phyloP scores from a whole-genome alignment of 2,888 invertebrate genomes.

The Polydrusus tereticollis region DNA sequence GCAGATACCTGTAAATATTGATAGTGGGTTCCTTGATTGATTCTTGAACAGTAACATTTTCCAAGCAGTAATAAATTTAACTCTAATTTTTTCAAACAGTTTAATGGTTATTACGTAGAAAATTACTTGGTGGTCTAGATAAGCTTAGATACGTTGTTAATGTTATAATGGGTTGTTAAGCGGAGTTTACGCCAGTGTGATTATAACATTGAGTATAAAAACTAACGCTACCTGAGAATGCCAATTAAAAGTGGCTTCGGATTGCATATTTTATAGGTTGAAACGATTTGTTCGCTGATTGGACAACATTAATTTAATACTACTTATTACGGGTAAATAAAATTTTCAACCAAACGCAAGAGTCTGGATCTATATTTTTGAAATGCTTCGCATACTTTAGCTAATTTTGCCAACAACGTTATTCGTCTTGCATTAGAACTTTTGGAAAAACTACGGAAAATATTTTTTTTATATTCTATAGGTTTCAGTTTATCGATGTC shows the following conservation, averaged over 20 bases:
- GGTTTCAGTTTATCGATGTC: too few relatives aligned
- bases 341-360: neutral
- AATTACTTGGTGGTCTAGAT: conserved; percentile 3
- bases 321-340: neutral
- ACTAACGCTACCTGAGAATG: neutral
- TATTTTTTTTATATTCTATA: too few relatives aligned
- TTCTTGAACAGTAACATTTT: neutral
- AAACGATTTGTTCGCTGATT: neutral
- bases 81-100: neutral
- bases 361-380: neutral
- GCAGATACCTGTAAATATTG: neutral
- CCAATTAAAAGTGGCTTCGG: conserved; percentile 1
- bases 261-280: neutral
- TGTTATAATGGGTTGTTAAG: conserved; percentile 13
- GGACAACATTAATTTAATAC: neutral
- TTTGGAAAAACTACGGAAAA: too few relatives aligned
- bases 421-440: too few relatives aligned
- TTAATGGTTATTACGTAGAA: neutral
- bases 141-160: neutral
- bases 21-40: neutral
- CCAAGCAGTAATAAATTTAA: neutral
- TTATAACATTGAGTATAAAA: conserved; percentile 1
- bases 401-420: too few relatives aligned
- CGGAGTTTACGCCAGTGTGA: neutral
- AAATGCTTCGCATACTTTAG: neutral